These are phyloP conservation scores for Coelinius sp. DNA, from an alignment of 2,888 invertebrate species.

Conservation along the genomic window DNA sequence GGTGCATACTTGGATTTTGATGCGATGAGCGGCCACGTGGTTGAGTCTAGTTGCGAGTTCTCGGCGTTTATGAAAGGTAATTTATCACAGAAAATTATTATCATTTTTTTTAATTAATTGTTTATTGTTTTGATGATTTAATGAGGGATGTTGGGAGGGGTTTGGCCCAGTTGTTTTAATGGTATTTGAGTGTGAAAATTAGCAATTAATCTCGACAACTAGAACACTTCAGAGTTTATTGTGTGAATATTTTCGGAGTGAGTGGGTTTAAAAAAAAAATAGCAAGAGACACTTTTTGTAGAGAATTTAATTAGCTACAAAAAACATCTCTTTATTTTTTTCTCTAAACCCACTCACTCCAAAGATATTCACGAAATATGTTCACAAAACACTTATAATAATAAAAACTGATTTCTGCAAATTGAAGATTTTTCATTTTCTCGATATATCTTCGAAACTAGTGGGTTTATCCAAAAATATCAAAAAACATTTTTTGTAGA, in stretches of 20 bases:
- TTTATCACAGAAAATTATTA: background rate
- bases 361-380: background rate
- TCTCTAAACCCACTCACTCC: background rate
- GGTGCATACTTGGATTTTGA: slow-evolving; percentile 28
- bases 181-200: too few relatives aligned
- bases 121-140: slow-evolving; percentile 21
- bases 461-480: background rate
- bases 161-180: too few relatives aligned
- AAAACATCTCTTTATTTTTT: background rate
- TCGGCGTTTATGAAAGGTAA: slow-evolving; percentile 65
- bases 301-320: too few relatives aligned
- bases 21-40: slow-evolving; percentile 62
- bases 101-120: background rate
- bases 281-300: too few relatives aligned
- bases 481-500: too few relatives aligned
- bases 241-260: too few relatives aligned
- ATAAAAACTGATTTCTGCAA: too few relatives aligned
- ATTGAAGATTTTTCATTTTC: too few relatives aligned
- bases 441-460: background rate
- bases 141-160: background rate
- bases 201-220: too few relatives aligned
- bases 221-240: too few relatives aligned
- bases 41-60: slow-evolving; percentile 60
- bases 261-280: too few relatives aligned
- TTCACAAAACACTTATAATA: too few relatives aligned